Percentiles rank a stretch among this genome's conserved stretches.
Evolutionary conservation across 2,888 invertebrate genomes (phyloP).

Genomic region (Rhimphoctona megacephalus): DNA sequence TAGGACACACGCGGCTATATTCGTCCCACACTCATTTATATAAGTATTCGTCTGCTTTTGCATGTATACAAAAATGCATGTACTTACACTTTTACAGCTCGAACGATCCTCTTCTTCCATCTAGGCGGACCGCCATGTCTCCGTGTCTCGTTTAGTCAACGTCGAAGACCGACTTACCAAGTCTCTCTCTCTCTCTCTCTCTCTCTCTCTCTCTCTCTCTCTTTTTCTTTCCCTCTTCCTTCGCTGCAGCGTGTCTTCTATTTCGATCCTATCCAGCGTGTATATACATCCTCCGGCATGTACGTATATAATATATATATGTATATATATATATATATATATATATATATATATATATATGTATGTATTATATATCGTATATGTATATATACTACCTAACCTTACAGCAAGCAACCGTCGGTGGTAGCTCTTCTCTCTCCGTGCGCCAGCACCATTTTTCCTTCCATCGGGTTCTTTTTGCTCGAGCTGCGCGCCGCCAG

Average conservation of each 20-base stretch:
- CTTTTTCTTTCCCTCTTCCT: slow-evolving; percentile 34
- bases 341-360: not conserved
- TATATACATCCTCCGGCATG: slow-evolving; percentile 6
- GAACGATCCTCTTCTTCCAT: slow-evolving; percentile 24
- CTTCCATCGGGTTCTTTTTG: slow-evolving; percentile 70
- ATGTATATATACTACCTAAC: slow-evolving; percentile 27
- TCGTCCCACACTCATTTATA: not conserved
- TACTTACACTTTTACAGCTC: slow-evolving; percentile 9
- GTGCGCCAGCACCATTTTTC: slow-evolving; percentile 69
- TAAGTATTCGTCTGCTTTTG: not conserved
- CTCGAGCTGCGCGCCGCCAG: slow-evolving; percentile 72
- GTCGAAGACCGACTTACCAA: slow-evolving; percentile 78
- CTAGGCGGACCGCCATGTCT: slow-evolving; percentile 72
- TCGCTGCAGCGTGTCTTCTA: slow-evolving; percentile 53
- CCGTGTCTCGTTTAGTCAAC: slow-evolving; percentile 81
- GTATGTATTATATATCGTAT: not conserved
- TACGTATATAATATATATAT: slow-evolving; percentile 2
- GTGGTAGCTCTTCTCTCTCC: slow-evolving; percentile 50
- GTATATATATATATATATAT: not conserved
- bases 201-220: slow-evolving; percentile 59
- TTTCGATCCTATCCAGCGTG: slow-evolving; percentile 44
- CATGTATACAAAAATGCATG: slow-evolving; percentile 1
- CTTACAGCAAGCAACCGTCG: slow-evolving; percentile 36
- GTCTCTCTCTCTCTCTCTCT: slow-evolving; percentile 59
- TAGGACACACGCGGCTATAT: slow-evolving; percentile 32